Base-by-base conservation (phyloP, 35 echinoderm and acorn worm genomes). In the Patiria miniata region DNA sequence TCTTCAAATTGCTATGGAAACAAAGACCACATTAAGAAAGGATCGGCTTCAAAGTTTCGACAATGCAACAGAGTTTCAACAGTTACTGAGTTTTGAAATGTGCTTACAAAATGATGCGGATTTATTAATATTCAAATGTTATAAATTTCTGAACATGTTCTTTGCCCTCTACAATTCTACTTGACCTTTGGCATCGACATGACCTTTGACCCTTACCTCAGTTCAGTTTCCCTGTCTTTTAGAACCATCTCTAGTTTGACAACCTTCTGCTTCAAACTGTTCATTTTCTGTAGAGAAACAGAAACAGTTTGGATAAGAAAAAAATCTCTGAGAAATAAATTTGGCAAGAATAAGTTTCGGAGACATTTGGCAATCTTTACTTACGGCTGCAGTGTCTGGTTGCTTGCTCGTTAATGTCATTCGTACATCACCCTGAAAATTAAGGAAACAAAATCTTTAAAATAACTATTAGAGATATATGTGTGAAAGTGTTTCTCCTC, bases 331-430 rank as follows among this genome's bases (percentile, higher is more conserved):
- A 17, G 21, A 37, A 78, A 78, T 37, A 17, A 33, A 78, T 22
- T 14, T 8, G 39, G 23, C 4, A 78, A 30, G 30, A 15, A 78
- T 40, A 78, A 78, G 1, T 22, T 18, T 78, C 16, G 57, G 28
- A 14, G 8, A 18, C 7, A 7, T 18, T 18, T 18, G 56, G 56
- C 7, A 60, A 60, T 5, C 77, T 37, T 12, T 36, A 98, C 95
- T 98, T 85, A 98, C 95, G 39, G 95, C 95, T 79, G 88, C 92
- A 29, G 95, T 78, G 69, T 98, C 95, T 80, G 92, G 89, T 76
- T 94, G 89, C 61, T 86, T 82, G 47, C 92, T 93, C 36, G 81
- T 98, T 37, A 94, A 47, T 1, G 95, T 93, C 54, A 87, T 82
- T 36, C 90, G 78, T 38, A 98, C 29, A 79, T 98, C 92, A 78